phyloP scores from a whole-genome alignment of 1,140 invertebrate species.

The Calephelis virginiensis region DNA sequence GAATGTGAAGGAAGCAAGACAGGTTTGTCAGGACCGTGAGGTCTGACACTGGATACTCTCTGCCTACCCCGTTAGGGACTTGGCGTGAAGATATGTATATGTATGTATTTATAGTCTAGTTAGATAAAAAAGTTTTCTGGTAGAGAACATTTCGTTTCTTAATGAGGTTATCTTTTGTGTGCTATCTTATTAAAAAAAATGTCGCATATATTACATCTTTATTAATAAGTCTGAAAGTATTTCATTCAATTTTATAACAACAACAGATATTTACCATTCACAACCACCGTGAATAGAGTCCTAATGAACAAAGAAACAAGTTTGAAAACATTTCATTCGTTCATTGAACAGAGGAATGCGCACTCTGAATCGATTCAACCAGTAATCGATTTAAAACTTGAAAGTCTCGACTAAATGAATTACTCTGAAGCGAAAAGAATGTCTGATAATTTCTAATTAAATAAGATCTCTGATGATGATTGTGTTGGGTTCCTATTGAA shows the following conservation, averaged over 20 bases:
- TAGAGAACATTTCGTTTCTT: no score
- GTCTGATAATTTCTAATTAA: conserved; percentile 9
- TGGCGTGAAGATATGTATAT: no score
- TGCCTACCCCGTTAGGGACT: no score
- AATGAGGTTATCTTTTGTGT: no score
- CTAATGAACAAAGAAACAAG: conserved; percentile 1
- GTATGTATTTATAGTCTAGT: no score
- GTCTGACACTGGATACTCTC: no score
- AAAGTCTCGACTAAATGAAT: conserved; percentile 11
- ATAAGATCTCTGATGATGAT: conserved; percentile 1
- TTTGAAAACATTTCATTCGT: not conserved
- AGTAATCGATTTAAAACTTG: conserved; percentile 16
- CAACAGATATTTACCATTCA: not conserved
- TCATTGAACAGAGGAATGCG: not conserved
- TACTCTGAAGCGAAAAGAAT: conserved; percentile 1
- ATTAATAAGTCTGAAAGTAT: no score
- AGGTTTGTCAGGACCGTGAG: no score
- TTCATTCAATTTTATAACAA: not conserved
- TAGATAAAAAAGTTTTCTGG: no score
- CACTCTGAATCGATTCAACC: not conserved
- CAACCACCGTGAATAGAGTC: not conserved
- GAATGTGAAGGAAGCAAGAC: no score
- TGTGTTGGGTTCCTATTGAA: conserved; percentile 1
- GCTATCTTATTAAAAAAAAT: no score
- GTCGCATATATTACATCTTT: no score